phyloP scores from a whole-genome alignment of 1,140 invertebrate species.

The Drosophila pandora region DNA sequence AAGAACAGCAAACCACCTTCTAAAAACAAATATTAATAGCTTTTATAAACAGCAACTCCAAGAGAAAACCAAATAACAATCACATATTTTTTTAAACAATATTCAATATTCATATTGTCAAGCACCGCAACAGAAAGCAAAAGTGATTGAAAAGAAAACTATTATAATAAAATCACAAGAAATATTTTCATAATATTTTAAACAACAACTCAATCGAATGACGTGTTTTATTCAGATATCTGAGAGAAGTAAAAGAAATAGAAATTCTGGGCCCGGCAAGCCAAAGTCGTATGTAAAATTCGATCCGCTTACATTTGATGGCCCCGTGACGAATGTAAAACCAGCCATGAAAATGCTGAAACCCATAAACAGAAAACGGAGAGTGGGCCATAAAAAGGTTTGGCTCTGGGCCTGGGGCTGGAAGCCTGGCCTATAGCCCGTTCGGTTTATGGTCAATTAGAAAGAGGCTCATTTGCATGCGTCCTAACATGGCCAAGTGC shows the following conservation, averaged over 20 bases:
- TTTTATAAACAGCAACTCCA: not conserved
- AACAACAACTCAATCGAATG: conserved; percentile 24
- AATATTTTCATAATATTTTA: conserved; percentile 44
- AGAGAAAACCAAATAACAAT: conserved; percentile 7
- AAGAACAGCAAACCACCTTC: not conserved
- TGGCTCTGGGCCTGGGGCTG: conserved; percentile 7
- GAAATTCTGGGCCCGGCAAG: conserved; percentile 4
- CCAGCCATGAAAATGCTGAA: conserved; percentile 50
- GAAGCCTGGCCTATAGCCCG: conserved; percentile 28
- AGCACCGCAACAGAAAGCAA: conserved; percentile 5
- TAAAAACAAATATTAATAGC: conserved; percentile 1
- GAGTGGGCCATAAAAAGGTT: conserved; percentile 44
- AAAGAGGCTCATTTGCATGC: conserved; percentile 66
- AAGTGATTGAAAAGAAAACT: conserved; percentile 25
- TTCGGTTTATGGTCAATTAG: conserved; percentile 54
- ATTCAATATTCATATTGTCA: conserved; percentile 14
- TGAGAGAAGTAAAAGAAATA: conserved; percentile 12
- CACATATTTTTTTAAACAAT: conserved; percentile 35
- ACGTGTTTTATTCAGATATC: conserved; percentile 26
- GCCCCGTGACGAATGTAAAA: conserved; percentile 58
- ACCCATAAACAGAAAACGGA: conserved; percentile 28
- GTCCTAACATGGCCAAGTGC: conserved; percentile 38
- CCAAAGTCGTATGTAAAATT: conserved; percentile 35
- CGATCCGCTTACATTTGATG: conserved; percentile 50
- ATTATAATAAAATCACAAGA: conserved; percentile 32